Base-by-base conservation (phyloP, 1,140 invertebrate genomes). In the Temnothorax nylanderi region DNA sequence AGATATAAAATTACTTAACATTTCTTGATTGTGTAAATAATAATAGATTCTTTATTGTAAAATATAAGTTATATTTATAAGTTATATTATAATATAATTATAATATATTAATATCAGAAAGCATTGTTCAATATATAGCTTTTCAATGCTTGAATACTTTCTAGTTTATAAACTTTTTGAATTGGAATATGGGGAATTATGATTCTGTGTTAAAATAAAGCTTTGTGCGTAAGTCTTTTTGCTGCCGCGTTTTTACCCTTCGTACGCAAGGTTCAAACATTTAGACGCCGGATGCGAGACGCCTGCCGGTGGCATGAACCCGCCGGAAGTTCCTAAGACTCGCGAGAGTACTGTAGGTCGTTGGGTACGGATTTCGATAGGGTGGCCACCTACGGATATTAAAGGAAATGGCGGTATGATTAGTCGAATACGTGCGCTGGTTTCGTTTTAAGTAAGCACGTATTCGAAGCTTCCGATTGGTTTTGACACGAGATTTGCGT, bases 341-440 rank as follows among this genome's bases (percentile, higher is more conserved):
- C 91, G 88, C 90, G 89, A 91, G 89, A 92, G 91, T 93, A 88
- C 86, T 90, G 86, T 69, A 88, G 84, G 86, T 90, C 77, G 90
- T 87, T 85, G 90, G 89, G 47, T 85, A 71, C 44, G 60, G 76
- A 85, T 65, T 8, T 89, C 78, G 62, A 72, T 87, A 67, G 85
- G 90, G 89, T 89, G 90, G 91, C 92, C 91, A 93, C 91, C 92
- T 93, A 93, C 95, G 95, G 95, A 95, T 95, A 95, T 95, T 95
- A 95, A 95, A 95, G 95, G 95, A 95, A 95, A 95, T 95, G 92
- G 95, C 94, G 95, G 94, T 95, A 95, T 95, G 95, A 95, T 95
- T 95, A 95, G 95, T 95, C 92, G 94, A 92, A 91, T 95, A 95
- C 94, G 95, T 95, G 95, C 91, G 78, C 90, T 92, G 93, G 93